Base-by-base conservation (phyloP, 1,140 invertebrate species). In the Drosophila insularis region DNA sequence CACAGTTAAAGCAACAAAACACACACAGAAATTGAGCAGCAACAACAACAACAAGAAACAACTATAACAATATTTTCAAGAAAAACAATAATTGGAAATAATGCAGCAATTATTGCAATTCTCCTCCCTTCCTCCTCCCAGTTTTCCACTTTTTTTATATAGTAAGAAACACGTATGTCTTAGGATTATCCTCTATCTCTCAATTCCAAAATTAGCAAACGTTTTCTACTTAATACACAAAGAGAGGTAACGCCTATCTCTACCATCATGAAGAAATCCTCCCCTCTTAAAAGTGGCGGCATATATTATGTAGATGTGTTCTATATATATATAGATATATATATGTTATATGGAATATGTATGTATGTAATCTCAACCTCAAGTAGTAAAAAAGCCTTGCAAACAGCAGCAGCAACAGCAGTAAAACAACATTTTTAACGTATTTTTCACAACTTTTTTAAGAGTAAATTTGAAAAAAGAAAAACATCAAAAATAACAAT, bases 291-390 rank as follows among this genome's bases (percentile, higher is more conserved):
- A 53, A 74, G 63, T 62, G 74, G 71, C 37, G 27, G 27, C 27
- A 27, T 27, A 46, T 43, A n/a, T 55, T n/a, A 55, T n/a, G 27
- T 27, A 27, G 27, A 5, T 27, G 27, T 27, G 27, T 6, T 27
- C 27, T 27, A 23, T 3, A 23, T 23, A 35, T 60, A 73, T 61
- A 67, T 72, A 74, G 74, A 32, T 66, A 68, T 71, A 59, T 50
- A 50, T 46, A 21, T 17, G 5, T 32, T n/a, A 55, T n/a, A 55
- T 31, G 54, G 6, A 35, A 35, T 46, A 6, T 62, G 40, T 62
- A 62, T 71, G 72, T 68, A 75, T 75, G 72, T 75, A 75, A 75
- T 75, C 73, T 27, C 27, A 27, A 75, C 65, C 53, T 58, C 68
- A 40, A 64, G 37, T 63, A 27, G 35, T 37, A 37, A 11, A 37